These are phyloP conservation scores for Oreochromis grahami DNA, from an alignment of 2,797 vertebrate species.

Conservation along the genomic window DNA sequence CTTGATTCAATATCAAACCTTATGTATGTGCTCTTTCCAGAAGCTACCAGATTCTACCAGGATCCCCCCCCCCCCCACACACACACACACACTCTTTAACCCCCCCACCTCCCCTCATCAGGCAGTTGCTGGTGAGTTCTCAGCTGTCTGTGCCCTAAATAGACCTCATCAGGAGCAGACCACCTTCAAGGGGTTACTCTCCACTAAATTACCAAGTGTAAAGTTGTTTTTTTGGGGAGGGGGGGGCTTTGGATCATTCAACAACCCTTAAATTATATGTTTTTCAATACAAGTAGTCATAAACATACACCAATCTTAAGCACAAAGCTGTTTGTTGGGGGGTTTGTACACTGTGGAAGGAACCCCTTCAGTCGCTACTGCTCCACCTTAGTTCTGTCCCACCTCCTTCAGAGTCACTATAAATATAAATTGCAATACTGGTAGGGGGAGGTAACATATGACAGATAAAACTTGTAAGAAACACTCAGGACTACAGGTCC, in stretches of 20 bases:
- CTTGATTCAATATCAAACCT: background rate
- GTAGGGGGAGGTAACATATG: conserved; percentile 23
- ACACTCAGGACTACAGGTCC: background rate
- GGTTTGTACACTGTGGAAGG: background rate
- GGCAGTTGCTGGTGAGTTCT: conserved; percentile 76
- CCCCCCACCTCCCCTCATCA: conserved; percentile 11
- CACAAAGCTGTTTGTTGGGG: background rate
- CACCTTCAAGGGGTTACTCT: conserved; percentile 43
- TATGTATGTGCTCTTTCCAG: conserved; percentile 71
- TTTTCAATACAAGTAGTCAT: background rate
- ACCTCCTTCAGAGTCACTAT: conserved; percentile 55
- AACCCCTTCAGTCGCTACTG: background rate
- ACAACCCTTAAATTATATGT: background rate
- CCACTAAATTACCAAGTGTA: background rate
- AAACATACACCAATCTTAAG: background rate
- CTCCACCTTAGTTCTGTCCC: conserved; percentile 37
- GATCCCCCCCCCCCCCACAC: conserved; percentile 5
- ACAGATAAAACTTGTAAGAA: conserved; percentile 7
- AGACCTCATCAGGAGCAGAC: conserved; percentile 72
- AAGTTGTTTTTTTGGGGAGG: background rate
- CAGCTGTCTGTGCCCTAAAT: conserved; percentile 83
- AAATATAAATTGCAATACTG: conserved; percentile 65
- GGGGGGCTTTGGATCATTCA: background rate
- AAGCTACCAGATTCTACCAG: conserved; percentile 72
- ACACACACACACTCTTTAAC: background rate